phyloP scores from a whole-genome alignment of 2,888 invertebrate genomes.

The Drosophila cognata region DNA sequence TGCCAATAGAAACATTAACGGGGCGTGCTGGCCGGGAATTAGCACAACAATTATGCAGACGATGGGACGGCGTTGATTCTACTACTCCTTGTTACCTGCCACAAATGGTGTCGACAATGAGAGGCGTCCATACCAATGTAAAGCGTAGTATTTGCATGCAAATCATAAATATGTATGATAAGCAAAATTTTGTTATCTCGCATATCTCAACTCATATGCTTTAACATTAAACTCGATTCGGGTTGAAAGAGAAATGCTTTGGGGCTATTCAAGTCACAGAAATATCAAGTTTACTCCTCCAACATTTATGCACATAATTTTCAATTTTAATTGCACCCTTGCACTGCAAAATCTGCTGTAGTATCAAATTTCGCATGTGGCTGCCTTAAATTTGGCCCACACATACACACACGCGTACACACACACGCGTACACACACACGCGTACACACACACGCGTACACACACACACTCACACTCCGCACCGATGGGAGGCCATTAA shows the following conservation, averaged over 20 bases:
- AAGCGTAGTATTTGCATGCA: background rate
- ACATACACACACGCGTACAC: background rate
- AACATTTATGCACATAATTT: background rate
- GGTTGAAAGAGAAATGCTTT: background rate
- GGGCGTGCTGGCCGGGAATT: slow-evolving; percentile 76
- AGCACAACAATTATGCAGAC: slow-evolving; percentile 75
- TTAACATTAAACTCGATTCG: background rate
- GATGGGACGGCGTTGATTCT: slow-evolving; percentile 40
- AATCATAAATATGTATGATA: slow-evolving; percentile 7
- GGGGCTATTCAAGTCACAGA: background rate
- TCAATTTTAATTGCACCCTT: slow-evolving; percentile 6
- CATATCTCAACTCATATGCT: background rate
- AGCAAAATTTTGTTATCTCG: background rate
- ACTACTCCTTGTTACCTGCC: slow-evolving; percentile 20
- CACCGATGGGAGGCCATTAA: slow-evolving; percentile 43
- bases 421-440: background rate
- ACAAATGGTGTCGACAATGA: slow-evolving; percentile 37
- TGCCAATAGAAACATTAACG: slow-evolving; percentile 79
- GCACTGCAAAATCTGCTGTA: background rate
- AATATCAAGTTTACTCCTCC: background rate
- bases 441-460: background rate
- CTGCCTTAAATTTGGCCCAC: background rate
- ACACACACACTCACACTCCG: background rate
- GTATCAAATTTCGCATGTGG: slow-evolving; percentile 13
- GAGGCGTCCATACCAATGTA: slow-evolving; percentile 8